Evolutionary conservation across 2,113 vertebrate genomes (phyloP).

Genomic region (Stomatorhinus ivindoensis): DNA sequence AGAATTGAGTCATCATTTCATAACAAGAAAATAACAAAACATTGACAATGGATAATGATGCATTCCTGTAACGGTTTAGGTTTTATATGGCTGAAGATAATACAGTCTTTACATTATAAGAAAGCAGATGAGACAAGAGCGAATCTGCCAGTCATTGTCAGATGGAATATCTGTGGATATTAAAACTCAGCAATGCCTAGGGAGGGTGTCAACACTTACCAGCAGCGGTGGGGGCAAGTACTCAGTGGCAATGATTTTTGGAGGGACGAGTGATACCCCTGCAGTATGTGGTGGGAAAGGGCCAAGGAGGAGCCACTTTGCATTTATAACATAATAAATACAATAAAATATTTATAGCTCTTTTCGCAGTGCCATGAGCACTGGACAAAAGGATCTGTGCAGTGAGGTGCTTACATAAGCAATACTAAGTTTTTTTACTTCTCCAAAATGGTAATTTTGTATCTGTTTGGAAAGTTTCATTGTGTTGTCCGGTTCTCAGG

Average conservation of each 20-base stretch:
- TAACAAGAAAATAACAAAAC: background rate
- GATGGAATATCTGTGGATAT: background rate
- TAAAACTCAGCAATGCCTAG: background rate
- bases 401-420: background rate
- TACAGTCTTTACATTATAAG: background rate
- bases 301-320: background rate
- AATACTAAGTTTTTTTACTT: background rate
- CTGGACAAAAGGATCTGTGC: background rate
- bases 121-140: background rate
- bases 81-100: background rate
- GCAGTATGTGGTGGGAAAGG: background rate
- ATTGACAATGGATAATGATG: background rate
- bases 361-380: background rate
- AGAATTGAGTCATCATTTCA: background rate
- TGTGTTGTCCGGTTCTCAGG: background rate
- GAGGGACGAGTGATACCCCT: background rate
- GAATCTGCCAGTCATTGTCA: background rate
- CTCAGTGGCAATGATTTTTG: background rate
- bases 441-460: background rate
- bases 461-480: background rate
- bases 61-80: background rate
- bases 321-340: background rate
- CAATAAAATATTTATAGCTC: background rate
- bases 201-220: background rate
- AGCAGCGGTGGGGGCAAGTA: background rate